A percentile compares a stretch with the other conserved stretches of the same genome.
These are phyloP conservation scores for Sinonovacula constricta DNA, from an alignment of 1,140 invertebrate species.

Conservation along the genomic window DNA sequence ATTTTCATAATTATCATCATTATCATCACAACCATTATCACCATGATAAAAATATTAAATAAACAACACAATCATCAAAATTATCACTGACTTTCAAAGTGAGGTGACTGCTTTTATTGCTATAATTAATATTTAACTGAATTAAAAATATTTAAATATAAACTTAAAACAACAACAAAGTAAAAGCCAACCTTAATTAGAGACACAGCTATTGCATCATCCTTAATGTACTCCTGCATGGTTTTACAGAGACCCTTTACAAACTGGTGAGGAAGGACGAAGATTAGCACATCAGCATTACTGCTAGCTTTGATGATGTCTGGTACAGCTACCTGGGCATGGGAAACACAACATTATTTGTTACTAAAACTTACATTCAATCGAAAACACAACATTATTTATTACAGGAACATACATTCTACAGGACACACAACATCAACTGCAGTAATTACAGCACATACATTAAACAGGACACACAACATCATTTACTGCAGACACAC, in stretches of 20 bases:
- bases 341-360: background rate
- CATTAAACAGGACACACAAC: too few relatives aligned
- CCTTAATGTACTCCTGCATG: slow-evolving; percentile 93
- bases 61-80: too few relatives aligned
- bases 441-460: too few relatives aligned
- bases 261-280: slow-evolving; percentile 99
- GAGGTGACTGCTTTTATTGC: too few relatives aligned
- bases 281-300: slow-evolving; percentile 96
- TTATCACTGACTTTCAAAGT: too few relatives aligned
- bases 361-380: background rate
- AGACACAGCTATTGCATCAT: slow-evolving; percentile 92
- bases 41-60: too few relatives aligned
- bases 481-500: too few relatives aligned
- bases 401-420: background rate
- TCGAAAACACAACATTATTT: background rate
- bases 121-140: too few relatives aligned
- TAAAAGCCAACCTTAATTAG: slow-evolving; percentile 90
- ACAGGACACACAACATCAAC: background rate
- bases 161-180: too few relatives aligned
- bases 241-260: slow-evolving; percentile 90
- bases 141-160: too few relatives aligned
- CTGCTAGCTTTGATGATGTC: slow-evolving; percentile 94
- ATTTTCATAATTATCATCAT: too few relatives aligned
- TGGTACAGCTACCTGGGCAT: slow-evolving; percentile 91
- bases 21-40: too few relatives aligned